A percentile compares a stretch with the other conserved stretches of the same genome.
Conservation (phyloP, 2,797 vertebrate species). For the Urosaurus nigricauda region DNA sequence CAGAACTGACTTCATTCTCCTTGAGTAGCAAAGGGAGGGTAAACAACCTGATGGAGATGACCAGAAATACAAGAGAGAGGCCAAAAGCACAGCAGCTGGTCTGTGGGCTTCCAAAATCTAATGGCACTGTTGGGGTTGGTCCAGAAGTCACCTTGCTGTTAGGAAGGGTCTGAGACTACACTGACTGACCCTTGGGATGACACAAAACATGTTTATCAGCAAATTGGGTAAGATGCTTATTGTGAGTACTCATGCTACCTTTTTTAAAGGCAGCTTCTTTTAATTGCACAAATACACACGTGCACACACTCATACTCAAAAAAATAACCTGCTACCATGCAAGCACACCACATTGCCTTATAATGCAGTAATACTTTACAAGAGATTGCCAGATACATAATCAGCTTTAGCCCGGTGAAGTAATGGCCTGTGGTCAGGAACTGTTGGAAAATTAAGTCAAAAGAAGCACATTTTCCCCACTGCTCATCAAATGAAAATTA, state of each 20-base stretch:
- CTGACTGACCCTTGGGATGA: constrained; percentile 48
- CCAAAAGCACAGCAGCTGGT: constrained; percentile 57
- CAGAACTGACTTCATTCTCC: constrained; percentile 79
- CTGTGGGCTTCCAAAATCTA: constrained; percentile 37
- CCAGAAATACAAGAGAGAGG: constrained; percentile 54
- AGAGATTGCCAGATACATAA: not conserved
- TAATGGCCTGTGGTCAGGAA: not conserved
- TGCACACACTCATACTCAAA: not conserved
- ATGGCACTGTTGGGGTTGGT: constrained; percentile 53
- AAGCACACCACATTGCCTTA: not conserved
- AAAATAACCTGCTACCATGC: not conserved
- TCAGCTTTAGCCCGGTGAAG: not conserved
- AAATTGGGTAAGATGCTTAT: constrained; percentile 41
- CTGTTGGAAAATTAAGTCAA: not conserved
- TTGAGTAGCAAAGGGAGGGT: constrained; percentile 57
- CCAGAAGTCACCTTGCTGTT: constrained; percentile 43
- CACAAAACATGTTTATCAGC: constrained; percentile 62
- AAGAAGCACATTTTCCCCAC: not conserved
- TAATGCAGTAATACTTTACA: not conserved
- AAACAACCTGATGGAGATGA: constrained; percentile 61
- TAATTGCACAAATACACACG: too few species aligned
- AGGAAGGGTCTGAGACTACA: constrained; percentile 64
- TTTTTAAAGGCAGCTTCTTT: constrained; percentile 33
- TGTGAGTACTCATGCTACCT: accelerated
- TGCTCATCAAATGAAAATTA: not conserved